phyloP scores from a whole-genome alignment of 2,888 invertebrate species.

The Lomographa bimaculata region DNA sequence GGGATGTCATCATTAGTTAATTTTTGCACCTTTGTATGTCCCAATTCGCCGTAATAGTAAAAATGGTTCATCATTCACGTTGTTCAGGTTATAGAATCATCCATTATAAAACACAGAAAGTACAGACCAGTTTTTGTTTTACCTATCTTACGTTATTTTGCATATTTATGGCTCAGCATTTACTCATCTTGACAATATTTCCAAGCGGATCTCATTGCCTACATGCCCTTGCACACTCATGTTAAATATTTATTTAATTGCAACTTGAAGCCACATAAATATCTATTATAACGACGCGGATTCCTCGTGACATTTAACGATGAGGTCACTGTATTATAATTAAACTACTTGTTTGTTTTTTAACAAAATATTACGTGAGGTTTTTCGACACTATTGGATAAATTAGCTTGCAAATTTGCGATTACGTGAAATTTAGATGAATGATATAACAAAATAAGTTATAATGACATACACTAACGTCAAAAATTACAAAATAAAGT shows the following conservation, averaged over 20 bases:
- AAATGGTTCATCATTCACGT: too few species aligned
- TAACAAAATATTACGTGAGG: conserved; percentile 3
- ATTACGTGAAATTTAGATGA: neutral
- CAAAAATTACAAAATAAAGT: too few species aligned
- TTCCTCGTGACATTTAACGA: conserved; percentile 16
- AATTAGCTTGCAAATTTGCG: conserved; percentile 1
- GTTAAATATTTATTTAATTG: conserved; percentile 45
- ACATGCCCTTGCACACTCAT: conserved; percentile 36
- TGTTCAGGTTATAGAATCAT: too few species aligned
- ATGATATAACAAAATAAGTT: neutral
- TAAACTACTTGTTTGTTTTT: conserved; percentile 15
- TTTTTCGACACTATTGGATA: conserved; percentile 1
- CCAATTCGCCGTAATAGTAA: too few species aligned
- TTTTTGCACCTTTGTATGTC: too few species aligned
- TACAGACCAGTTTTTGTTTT: too few species aligned
- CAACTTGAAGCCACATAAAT: conserved; percentile 33
- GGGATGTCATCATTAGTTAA: too few species aligned
- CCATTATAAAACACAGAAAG: too few species aligned
- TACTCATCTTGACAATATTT: conserved; percentile 40
- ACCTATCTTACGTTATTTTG: too few species aligned
- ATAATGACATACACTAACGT: too few species aligned
- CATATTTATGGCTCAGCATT: conserved; percentile 35
- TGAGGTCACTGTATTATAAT: conserved; percentile 30
- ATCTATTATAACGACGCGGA: conserved; percentile 22
- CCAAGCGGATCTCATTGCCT: conserved; percentile 40